Evolutionary conservation across 1,140 invertebrate genomes (phyloP), one percentile per base, ranked within the genome.

Genomic region (Halictus rubicundus): DNA sequence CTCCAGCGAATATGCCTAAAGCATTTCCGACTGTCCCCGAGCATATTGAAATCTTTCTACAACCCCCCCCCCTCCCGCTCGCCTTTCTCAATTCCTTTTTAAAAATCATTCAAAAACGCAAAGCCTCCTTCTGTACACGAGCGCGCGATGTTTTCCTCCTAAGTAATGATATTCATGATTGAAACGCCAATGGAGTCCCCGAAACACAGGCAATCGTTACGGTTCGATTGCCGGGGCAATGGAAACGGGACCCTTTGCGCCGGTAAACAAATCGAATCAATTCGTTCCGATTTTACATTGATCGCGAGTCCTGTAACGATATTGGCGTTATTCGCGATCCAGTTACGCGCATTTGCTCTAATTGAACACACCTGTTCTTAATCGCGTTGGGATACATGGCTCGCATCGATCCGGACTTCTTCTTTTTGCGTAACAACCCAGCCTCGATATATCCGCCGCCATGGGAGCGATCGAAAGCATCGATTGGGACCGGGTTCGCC

Each of bases 1-100:
- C 25, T 4, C 69, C 52, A 75, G 69, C 59, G 74, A 78, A 74
- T 68, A 80, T 63, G 71, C 54, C 78, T 84, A 72, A 80, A 59
- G 76, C 63, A 52, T 57, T 69, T 39, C 57, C 52, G 19, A 2
- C 21, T 9, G n/a, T n/a, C 21, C 54, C 60, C 64, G 39, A 57
- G 27, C 57, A 27, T 39, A 65, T 52, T 57, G 32, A n/a, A 74
- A 74, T 46, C 37, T 46, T 74, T 37, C 39, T 27, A 61, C 65
- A n/a, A n/a, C n/a, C n/a, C n/a, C n/a, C n/a, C n/a, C n/a, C n/a
- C n/a, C n/a, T n/a, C n/a, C n/a, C n/a, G n/a, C 52, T 42, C 10
- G 27, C 6, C 19, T 42, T 27, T 60, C 46, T 49, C 39, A 46
- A 81, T 69, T 14, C 12, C 1, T n/a, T 68, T 52, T 46, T 8